Evolutionary conservation across 1,140 invertebrate genomes (phyloP), one percentile per base, ranked within the genome.

Genomic region (Limonius californicus): DNA sequence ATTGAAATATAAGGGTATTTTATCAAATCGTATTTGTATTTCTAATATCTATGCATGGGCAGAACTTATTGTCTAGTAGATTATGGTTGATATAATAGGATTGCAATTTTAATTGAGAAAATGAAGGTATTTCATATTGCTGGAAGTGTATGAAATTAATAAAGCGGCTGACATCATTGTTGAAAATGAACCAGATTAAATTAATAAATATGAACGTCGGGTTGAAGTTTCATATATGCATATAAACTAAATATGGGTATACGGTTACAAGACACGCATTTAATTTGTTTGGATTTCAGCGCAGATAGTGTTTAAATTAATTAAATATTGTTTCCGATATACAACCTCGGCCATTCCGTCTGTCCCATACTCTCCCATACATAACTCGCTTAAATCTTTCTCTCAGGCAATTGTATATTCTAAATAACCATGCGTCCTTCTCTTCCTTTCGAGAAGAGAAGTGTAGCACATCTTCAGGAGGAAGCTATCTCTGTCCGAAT

Each of bases 301-400:
- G 39, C 21, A 66, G 62, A 68, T 66, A 68, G 66, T 59, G 64
- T 66, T 66, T 65, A 66, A 68, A 68, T 68, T 68, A 68, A 68
- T 68, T 68, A 68, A 68, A 55, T 59, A 32, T 27, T 61, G 27
- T 61, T 57, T 57, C 27, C 42, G 42, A 43, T 43, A 16, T 43
- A 43, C 42, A 12, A 12, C 42, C 16, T 43, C 16, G 42, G 42
- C 42, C 16, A 16, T 43, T 43, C 16, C 16, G 42, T 43, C 42
- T 16, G 42, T 43, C 42, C 16, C n/a, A 4, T 43, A 14, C 42
- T 43, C 16, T n/a, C 42, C 4, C 16, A 43, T 16, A 43, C 16
- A 14, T 16, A 14, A 43, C 12, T 16, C 42, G 2, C 2, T 43
- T 43, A 43, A 50, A 19, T 21, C 45, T 50, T 50, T 18, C 19